Percentiles rank a stretch among this genome's conserved stretches.
These are phyloP conservation scores for Cynopterus sphinx DNA, from an alignment of 2,797 vertebrate genomes.

Conservation along the genomic window DNA sequence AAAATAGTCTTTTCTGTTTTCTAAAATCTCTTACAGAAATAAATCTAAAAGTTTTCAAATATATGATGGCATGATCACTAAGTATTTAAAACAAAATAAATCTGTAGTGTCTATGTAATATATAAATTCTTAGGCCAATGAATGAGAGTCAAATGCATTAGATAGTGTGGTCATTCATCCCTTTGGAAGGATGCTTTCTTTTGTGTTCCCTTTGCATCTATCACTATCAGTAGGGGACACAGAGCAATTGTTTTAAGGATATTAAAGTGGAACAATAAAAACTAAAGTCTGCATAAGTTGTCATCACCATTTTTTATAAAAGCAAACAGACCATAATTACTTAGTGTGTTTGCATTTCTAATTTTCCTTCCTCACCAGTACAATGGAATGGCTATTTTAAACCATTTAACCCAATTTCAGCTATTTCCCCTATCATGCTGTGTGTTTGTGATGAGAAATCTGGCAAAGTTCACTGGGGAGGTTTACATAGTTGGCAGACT, in stretches of 20 bases:
- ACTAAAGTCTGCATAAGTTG: not conserved
- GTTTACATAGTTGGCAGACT: slow-evolving; percentile 54
- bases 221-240: not conserved
- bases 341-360: slow-evolving; percentile 10
- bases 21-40: not conserved
- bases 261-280: slow-evolving; percentile 1
- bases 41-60: slow-evolving; percentile 37
- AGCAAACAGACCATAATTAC: not conserved
- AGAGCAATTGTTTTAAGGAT: not conserved
- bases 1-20: not conserved
- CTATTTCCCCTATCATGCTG: not conserved
- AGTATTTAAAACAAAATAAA: not conserved
- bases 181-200: not conserved
- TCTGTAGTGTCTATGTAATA: not conserved
- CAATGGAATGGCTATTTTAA: slow-evolving; percentile 32
- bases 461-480: not conserved
- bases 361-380: not conserved
- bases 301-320: slow-evolving; percentile 7
- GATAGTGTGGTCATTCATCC: not conserved
- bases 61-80: not conserved
- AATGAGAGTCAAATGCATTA: not conserved
- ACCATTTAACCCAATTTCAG: slow-evolving; percentile 10
- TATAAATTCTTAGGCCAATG: not conserved
- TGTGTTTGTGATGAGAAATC: slow-evolving; percentile 59
- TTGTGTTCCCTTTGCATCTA: not conserved